Percentiles rank a stretch among this genome's conserved stretches.
These are phyloP conservation scores for Galerucella pusilla DNA, from an alignment of 2,888 invertebrate species.

Conservation along the genomic window DNA sequence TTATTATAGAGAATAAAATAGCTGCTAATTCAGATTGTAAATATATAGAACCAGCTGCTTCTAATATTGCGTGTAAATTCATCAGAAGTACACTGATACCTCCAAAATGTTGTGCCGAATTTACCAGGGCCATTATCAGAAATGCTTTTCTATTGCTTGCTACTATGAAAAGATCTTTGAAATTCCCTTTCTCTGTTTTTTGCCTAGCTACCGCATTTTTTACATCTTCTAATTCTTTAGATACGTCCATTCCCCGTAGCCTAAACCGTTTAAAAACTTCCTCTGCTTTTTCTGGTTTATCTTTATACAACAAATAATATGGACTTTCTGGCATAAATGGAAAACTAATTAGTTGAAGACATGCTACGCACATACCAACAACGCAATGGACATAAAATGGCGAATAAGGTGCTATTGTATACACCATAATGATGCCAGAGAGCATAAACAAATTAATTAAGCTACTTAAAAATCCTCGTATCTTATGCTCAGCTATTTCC, in stretches of 20 bases:
- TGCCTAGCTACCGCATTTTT: conserved; percentile 59
- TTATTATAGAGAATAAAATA: conserved; percentile 60
- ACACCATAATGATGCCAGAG: conserved; percentile 60
- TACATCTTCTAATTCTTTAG: conserved; percentile 61
- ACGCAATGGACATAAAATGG: conserved; percentile 53
- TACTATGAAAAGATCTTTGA: conserved; percentile 59
- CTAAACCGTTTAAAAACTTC: conserved; percentile 56
- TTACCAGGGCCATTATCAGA: conserved; percentile 61
- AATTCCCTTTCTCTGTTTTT: conserved; percentile 58
- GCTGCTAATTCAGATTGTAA: conserved; percentile 55
- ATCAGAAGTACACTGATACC: conserved; percentile 63
- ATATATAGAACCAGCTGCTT: conserved; percentile 59
- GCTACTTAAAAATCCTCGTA: conserved; percentile 61
- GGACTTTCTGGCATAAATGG: conserved; percentile 59
- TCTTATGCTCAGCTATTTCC: conserved; percentile 63
- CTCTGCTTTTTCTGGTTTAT: conserved; percentile 57
- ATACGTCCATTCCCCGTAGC: conserved; percentile 52
- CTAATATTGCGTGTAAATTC: conserved; percentile 62
- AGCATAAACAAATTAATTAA: conserved; percentile 63
- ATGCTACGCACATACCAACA: conserved; percentile 55
- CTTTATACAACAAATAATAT: conserved; percentile 60
- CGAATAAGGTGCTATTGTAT: conserved; percentile 56
- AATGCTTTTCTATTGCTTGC: conserved; percentile 61
- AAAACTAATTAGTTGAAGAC: conserved; percentile 58
- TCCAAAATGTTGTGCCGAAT: conserved; percentile 62